Evolutionary conservation across 2,113 vertebrate genomes (phyloP).

Genomic region (Gavialis gangeticus): DNA sequence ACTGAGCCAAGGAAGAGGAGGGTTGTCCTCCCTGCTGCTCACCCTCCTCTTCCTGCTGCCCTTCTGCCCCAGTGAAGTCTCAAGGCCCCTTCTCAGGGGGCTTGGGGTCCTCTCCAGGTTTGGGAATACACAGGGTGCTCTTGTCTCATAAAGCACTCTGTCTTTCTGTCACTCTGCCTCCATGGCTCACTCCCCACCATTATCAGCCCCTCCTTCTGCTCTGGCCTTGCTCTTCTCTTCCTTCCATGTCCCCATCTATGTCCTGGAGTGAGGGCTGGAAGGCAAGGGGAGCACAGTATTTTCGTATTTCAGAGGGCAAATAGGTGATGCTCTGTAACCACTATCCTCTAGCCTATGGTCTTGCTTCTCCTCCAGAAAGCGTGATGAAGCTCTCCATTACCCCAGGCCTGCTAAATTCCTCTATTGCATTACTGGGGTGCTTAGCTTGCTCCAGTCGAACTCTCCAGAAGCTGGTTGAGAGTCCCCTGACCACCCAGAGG

Average conservation of each 20-base stretch:
- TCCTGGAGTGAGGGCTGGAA: neutral
- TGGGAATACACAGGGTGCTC: slow-evolving; percentile 49
- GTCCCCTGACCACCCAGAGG: neutral
- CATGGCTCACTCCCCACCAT: neutral
- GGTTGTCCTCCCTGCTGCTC: neutral
- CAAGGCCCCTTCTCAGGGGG: neutral
- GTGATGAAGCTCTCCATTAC: slow-evolving; percentile 42
- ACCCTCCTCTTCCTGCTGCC: neutral
- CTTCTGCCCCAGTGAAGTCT: accelerated
- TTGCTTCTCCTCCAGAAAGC: slow-evolving; percentile 10
- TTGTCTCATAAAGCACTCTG: slow-evolving; percentile 4
- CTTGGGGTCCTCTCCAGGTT: neutral
- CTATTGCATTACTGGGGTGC: slow-evolving; percentile 27
- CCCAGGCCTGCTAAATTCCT: slow-evolving; percentile 45
- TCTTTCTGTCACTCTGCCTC: slow-evolving; percentile 67
- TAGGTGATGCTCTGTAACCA: neutral
- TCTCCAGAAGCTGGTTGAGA: slow-evolving; percentile 7
- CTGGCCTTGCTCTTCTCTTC: slow-evolving; percentile 22
- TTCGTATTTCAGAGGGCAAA: neutral
- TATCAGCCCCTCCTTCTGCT: neutral
- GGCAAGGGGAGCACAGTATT: neutral
- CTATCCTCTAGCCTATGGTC: neutral
- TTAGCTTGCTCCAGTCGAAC: neutral
- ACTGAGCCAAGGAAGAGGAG: neutral
- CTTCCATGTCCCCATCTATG: slow-evolving; percentile 27